phyloP scores from a whole-genome alignment of 1,140 invertebrate genomes.

The Hyposmocoma kahamanoa region DNA sequence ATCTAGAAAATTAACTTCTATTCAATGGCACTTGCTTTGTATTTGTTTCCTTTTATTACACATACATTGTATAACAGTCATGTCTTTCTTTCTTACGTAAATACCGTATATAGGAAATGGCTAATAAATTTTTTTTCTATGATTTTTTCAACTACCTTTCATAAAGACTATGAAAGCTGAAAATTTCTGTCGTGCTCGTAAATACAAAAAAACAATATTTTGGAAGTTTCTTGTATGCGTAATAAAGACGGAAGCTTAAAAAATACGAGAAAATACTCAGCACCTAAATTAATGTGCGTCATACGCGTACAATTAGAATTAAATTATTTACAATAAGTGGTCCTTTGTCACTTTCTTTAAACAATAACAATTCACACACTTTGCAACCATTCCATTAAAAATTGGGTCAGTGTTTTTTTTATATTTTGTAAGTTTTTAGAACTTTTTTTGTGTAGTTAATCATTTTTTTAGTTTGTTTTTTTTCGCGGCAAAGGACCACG shows the following conservation, averaged over 20 bases:
- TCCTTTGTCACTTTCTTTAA: slow-evolving; percentile 31
- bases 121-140: background rate
- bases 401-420: slow-evolving; percentile 22
- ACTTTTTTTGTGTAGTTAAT: slow-evolving; percentile 17
- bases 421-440: slow-evolving; percentile 19
- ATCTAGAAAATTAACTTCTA: slow-evolving; percentile 42
- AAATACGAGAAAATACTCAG: slow-evolving; percentile 21
- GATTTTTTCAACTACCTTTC: background rate
- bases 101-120: background rate
- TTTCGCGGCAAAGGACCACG: slow-evolving; percentile 32
- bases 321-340: slow-evolving; percentile 35
- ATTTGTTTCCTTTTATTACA: background rate
- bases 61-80: background rate
- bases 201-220: too few relatives aligned
- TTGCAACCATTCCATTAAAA: slow-evolving; percentile 41
- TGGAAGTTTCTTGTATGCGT: background rate
- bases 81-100: background rate
- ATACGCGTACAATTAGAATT: slow-evolving; percentile 30
- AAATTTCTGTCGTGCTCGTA: background rate
- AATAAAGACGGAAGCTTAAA: background rate
- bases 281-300: slow-evolving; percentile 37
- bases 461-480: slow-evolving; percentile 21
- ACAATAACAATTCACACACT: slow-evolving; percentile 15
- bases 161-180: background rate
- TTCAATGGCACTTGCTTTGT: slow-evolving; percentile 42